Conservation (phyloP, 2,113 vertebrate species). For the Apaloderma vittatum region DNA sequence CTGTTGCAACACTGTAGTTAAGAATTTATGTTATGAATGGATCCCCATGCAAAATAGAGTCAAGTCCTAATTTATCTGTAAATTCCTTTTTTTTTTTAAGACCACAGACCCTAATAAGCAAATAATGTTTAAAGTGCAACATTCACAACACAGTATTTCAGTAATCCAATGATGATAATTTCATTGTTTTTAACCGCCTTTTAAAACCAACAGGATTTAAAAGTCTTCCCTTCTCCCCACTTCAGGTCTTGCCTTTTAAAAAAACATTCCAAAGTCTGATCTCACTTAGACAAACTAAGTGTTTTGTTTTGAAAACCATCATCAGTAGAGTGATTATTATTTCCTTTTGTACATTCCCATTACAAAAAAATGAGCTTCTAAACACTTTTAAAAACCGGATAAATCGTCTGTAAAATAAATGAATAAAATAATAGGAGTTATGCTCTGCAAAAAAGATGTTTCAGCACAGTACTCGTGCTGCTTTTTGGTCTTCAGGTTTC, state of each 20-base stretch:
- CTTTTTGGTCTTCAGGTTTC: not conserved
- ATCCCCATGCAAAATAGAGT: not conserved
- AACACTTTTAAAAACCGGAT: not conserved
- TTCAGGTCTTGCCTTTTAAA: not conserved
- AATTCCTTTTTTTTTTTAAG: not conserved
- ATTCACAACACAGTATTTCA: not conserved
- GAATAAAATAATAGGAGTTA: not conserved
- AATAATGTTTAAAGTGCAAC: not conserved
- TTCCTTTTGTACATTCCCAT: not conserved
- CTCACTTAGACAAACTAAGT: not conserved
- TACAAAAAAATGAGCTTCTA: not conserved
- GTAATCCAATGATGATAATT: not conserved
- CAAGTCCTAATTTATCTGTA: not conserved
- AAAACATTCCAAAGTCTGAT: not conserved
- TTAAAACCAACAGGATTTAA: not conserved
- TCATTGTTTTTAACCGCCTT: not conserved
- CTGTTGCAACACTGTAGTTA: not conserved
- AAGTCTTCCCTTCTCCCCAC: not conserved
- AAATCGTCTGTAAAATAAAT: not conserved
- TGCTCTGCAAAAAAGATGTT: not conserved
- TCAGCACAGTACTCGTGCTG: not conserved
- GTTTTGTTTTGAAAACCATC: not conserved
- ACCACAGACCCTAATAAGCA: not conserved
- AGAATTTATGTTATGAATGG: not conserved
- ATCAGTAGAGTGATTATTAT: not conserved